These are phyloP conservation scores for Seriola aureovittata DNA, from an alignment of 2,113 vertebrate species.

Conservation along the genomic window DNA sequence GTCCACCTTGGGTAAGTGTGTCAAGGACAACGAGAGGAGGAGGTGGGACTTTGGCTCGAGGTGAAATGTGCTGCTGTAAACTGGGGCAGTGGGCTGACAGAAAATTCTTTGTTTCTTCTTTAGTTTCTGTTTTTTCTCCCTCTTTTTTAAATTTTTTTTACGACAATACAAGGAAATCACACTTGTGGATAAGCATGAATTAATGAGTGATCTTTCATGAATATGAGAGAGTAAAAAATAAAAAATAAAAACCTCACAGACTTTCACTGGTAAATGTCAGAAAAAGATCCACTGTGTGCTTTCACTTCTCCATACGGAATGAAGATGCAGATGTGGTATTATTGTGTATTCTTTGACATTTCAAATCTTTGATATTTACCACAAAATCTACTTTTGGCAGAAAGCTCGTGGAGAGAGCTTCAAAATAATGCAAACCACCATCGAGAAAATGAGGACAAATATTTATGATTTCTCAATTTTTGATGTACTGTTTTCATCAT, in stretches of 20 bases:
- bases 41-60: conserved; percentile 56
- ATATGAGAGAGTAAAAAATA: conserved; percentile 9
- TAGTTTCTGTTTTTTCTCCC: background rate
- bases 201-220: conserved; percentile 50
- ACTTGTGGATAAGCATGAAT: conserved; percentile 25
- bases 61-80: conserved; percentile 41
- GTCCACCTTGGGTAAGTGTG: conserved; percentile 87
- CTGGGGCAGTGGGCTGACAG: conserved; percentile 44
- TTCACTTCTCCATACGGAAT: conserved; percentile 18
- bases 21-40: conserved; percentile 83
- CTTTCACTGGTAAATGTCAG: conserved; percentile 36
- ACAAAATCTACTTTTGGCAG: conserved; percentile 7
- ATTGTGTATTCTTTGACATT: conserved; percentile 33
- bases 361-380: conserved; percentile 26
- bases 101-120: conserved; percentile 42
- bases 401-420: conserved; percentile 2
- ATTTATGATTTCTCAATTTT: conserved; percentile 36
- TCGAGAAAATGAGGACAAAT: conserved; percentile 26
- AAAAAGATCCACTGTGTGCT: conserved; percentile 37
- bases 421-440: conserved; percentile 16
- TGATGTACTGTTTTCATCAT: conserved; percentile 37
- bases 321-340: background rate
- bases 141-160: background rate
- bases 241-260: conserved; percentile 15
- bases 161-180: conserved; percentile 25